These are phyloP conservation scores for Hydropsyche betteni DNA, from an alignment of 2,888 invertebrate genomes.

Conservation along the genomic window DNA sequence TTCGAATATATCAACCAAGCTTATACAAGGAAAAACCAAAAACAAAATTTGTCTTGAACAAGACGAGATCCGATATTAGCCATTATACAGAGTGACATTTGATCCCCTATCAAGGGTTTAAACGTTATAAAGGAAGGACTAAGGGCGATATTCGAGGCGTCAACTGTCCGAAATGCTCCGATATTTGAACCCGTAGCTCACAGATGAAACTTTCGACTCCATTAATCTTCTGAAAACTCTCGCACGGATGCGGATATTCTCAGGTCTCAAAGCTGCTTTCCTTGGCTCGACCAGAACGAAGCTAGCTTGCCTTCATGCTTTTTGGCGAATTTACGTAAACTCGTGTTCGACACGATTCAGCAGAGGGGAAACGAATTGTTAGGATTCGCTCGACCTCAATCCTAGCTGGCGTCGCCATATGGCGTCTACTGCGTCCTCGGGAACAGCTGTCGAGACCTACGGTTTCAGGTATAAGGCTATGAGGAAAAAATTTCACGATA, in stretches of 20 bases:
- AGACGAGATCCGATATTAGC: background rate
- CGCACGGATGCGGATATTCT: slow-evolving; percentile 15
- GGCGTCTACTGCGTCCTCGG: slow-evolving; percentile 7
- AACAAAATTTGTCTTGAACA: no score
- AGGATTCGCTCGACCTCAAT: slow-evolving; percentile 32
- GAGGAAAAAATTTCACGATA: slow-evolving; percentile 15
- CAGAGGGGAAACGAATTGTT: slow-evolving; percentile 24
- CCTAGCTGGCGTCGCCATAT: slow-evolving; percentile 19
- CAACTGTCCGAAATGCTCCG: background rate
- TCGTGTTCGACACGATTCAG: background rate
- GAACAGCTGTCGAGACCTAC: slow-evolving; percentile 22
- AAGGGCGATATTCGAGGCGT: background rate
- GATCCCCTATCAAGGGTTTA: background rate
- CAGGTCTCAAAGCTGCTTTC: background rate
- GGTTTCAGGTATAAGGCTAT: slow-evolving; percentile 12
- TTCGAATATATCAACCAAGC: no score
- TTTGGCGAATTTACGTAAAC: background rate
- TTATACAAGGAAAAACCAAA: no score
- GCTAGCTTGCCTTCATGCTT: background rate
- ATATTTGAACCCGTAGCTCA: slow-evolving; percentile 20
- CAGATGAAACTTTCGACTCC: slow-evolving; percentile 9
- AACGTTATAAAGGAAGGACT: background rate
- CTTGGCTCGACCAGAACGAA: background rate
- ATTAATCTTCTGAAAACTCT: slow-evolving; percentile 22
- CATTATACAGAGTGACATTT: background rate